Evolutionary conservation across 2,113 vertebrate species (phyloP).

Genomic region (Monopterus albus): DNA sequence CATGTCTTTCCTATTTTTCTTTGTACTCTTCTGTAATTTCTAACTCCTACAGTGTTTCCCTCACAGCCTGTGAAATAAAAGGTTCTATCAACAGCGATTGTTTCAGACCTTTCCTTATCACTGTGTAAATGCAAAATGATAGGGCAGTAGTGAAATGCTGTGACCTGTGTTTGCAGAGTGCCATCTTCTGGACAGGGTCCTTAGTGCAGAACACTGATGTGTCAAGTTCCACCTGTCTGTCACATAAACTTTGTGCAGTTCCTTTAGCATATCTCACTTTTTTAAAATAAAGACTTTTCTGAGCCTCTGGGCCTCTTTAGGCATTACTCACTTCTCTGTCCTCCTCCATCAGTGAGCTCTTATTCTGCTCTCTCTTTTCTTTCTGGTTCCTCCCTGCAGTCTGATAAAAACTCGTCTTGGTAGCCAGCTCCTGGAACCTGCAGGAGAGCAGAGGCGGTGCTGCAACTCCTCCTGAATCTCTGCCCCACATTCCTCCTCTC

Average conservation of each 20-base stretch:
- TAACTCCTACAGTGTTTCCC: constrained; percentile 24
- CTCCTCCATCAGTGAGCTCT: constrained; percentile 42
- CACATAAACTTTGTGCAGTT: background rate
- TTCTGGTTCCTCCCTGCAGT: constrained; percentile 88
- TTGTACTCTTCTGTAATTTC: constrained; percentile 21
- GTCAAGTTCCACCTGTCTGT: background rate
- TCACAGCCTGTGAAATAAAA: constrained; percentile 56
- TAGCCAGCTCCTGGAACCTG: constrained; percentile 88
- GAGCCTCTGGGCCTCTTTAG: constrained; percentile 19
- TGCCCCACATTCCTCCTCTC: constrained; percentile 73
- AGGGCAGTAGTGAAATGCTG: background rate
- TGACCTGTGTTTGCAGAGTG: constrained; percentile 50
- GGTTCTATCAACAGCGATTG: constrained; percentile 44
- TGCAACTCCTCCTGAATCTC: constrained; percentile 89
- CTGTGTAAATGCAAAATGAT: background rate
- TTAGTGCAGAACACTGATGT: constrained; percentile 19
- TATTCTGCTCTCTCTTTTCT: constrained; percentile 68
- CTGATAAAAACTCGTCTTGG: constrained; percentile 93
- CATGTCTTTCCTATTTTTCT: constrained; percentile 17
- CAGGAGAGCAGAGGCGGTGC: constrained; percentile 86
- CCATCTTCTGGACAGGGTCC: constrained; percentile 64
- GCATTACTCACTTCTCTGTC: constrained; percentile 18
- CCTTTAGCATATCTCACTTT: background rate
- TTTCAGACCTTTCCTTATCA: constrained; percentile 40
- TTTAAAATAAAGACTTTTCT: constrained; percentile 19